Base-by-base conservation (phyloP, 2,888 invertebrate genomes). In the Drosophila villosipedis region DNA sequence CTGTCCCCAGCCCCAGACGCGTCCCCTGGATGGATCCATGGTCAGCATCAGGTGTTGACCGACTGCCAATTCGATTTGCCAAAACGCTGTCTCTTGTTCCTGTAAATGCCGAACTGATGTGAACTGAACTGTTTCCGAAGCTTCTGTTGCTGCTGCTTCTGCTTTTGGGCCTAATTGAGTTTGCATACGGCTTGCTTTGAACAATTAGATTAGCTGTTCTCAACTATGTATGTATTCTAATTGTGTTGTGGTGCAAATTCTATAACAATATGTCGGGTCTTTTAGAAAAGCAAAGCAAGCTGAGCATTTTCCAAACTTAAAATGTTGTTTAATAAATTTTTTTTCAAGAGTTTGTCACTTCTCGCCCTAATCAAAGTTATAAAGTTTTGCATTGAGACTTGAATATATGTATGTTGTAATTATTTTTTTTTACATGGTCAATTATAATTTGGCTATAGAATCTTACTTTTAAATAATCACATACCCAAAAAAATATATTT, bases 121-220 rank as follows among this genome's bases (percentile, higher is more conserved):
- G 58, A 62, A 47, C 57, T 37, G 54, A 74, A 41, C 61, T 55
- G 43, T 19, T 47, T 35, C 33, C 37, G 41, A 30, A 52, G 39
- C 43, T 43, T 28, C 25, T 52, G 30, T 37, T 53, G 53, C 33
- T 63, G 66, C 53, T 69, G 64, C 57, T 47, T 16, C 37, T 50
- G 52, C 55, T 57, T 67, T 76, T 65, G 64, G 63, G 70, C 73
- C 74, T 82, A 83, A 83, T 83, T 83, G 68, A 82, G 82, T 82
- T 83, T 83, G 73, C 78, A 80, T 75, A 61, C 64, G 77, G 72
- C 72, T 83, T 81, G 76, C 83, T 83, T 82, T 83, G 83, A 72
- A 68, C 82, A 83, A 83, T 83, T 83, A 83, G 74, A 81, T 83
- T 79, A 66, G 33, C 64, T 58, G 54, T 62, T 68, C 65, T 43